A percentile compares a stretch with the other conserved stretches of the same genome.
Evolutionary conservation across 92 coral and sea anemone species (phyloP).

Genomic region (Blastomussa wellsi): DNA sequence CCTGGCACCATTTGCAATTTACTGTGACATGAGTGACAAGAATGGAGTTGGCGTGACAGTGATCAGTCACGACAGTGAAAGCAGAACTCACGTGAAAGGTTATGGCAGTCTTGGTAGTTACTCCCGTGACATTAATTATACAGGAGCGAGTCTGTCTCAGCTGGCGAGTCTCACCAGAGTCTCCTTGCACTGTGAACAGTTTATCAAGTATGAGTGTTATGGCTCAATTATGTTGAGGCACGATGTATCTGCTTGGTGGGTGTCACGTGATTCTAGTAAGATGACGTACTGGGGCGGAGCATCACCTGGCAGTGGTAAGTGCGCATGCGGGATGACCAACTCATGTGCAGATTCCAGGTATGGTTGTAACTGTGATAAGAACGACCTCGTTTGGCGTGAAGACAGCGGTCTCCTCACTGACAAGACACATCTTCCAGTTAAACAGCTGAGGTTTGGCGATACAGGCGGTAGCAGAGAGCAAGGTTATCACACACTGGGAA

Average conservation of each 20-base stretch:
- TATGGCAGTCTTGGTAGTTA: background rate
- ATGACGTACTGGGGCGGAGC: slow-evolving; percentile 48
- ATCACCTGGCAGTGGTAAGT: slow-evolving; percentile 42
- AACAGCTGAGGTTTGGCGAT: slow-evolving; percentile 56
- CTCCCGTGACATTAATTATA: slow-evolving; percentile 28
- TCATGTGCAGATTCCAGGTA: slow-evolving; percentile 23
- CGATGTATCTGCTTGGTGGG: slow-evolving; percentile 24
- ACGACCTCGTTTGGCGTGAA: slow-evolving; percentile 38
- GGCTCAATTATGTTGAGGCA: background rate
- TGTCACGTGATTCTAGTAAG: slow-evolving; percentile 27
- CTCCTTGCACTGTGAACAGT: slow-evolving; percentile 47
- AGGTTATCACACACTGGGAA: slow-evolving; percentile 54
- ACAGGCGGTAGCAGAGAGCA: background rate
- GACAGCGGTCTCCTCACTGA: slow-evolving; percentile 52
- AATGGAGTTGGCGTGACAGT: slow-evolving; percentile 55
- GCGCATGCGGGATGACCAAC: slow-evolving; percentile 70
- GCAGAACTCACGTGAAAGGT: background rate
- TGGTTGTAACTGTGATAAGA: slow-evolving; percentile 55
- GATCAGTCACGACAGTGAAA: slow-evolving; percentile 70
- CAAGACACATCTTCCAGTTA: slow-evolving; percentile 44
- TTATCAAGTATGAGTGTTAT: slow-evolving; percentile 33
- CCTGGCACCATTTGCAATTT: slow-evolving; percentile 40
- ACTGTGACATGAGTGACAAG: slow-evolving; percentile 34
- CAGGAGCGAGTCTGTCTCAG: slow-evolving; percentile 39
- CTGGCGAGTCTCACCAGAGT: slow-evolving; percentile 34